Percentiles rank a stretch among this genome's conserved stretches.
phyloP scores from a whole-genome alignment of 2,113 vertebrate species.

The Lathamus discolor region DNA sequence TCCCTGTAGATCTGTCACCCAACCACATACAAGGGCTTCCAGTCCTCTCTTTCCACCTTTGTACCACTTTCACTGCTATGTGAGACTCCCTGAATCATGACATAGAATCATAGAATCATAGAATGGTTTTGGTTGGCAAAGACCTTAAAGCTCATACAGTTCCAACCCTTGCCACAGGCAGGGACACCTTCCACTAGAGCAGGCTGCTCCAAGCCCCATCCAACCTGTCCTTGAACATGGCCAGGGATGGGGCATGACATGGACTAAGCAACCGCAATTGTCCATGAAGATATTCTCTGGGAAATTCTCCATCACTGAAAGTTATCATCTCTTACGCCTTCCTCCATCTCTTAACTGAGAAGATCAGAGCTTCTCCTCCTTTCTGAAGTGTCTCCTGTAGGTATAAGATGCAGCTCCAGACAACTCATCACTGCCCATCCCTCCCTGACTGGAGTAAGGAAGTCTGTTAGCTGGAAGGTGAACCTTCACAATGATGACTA shows the following conservation, averaged over 20 bases:
- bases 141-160: not conserved
- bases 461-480: not conserved
- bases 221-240: not conserved
- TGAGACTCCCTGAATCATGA: not conserved
- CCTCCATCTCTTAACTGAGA: not conserved
- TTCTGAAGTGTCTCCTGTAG: not conserved
- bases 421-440: not conserved
- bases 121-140: not conserved
- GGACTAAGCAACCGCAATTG: not conserved
- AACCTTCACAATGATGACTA: not conserved
- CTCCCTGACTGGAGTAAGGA: not conserved
- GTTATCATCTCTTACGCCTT: not conserved
- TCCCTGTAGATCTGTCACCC: not conserved
- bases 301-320: not conserved
- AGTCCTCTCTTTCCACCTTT: not conserved
- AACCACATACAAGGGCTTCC: not conserved
- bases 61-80: fast-evolving
- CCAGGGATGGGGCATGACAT: not conserved
- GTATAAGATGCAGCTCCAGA: not conserved
- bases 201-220: not conserved
- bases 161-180: not conserved
- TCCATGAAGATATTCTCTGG: not conserved
- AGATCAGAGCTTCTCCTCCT: not conserved
- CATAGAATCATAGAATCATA: not conserved
- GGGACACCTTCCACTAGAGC: not conserved